Conservation (phyloP, 2,113 vertebrate genomes). For the Litocranius walleri region DNA sequence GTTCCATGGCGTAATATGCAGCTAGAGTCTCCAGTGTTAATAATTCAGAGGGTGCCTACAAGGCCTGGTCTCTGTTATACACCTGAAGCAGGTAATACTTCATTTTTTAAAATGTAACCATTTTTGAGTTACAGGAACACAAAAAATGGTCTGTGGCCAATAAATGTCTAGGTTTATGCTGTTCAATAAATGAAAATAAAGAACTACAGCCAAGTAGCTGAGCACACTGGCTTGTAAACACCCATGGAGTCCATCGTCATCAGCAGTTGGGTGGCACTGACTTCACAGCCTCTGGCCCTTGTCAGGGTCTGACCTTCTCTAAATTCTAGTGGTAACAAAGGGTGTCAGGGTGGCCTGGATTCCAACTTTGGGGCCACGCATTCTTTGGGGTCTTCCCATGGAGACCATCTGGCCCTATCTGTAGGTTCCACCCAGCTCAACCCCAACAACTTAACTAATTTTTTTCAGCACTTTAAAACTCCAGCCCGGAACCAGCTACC, state of each 20-base stretch:
- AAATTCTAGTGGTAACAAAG: background rate
- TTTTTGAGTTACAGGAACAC: conserved; percentile 41
- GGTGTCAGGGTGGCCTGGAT: background rate
- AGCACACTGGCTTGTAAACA: background rate
- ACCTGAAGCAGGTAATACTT: conserved; percentile 11
- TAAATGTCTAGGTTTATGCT: conserved; percentile 52
- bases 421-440: background rate
- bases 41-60: conserved; percentile 10
- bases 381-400: background rate
- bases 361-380: background rate
- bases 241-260: background rate
- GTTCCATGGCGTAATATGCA: fast-evolving
- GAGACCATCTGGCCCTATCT: background rate
- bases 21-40: background rate
- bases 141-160: conserved; percentile 48
- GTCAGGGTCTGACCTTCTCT: background rate
- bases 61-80: conserved; percentile 13
- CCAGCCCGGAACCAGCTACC: background rate
- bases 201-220: background rate
- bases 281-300: background rate
- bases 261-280: background rate
- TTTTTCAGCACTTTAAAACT: background rate
- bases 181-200: conserved; percentile 46
- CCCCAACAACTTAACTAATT: background rate
- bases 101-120: conserved; percentile 35